Evolutionary conservation across 2,113 vertebrate species (phyloP), one percentile per base, ranked within the genome.

Genomic region (Callipepla squamata): DNA sequence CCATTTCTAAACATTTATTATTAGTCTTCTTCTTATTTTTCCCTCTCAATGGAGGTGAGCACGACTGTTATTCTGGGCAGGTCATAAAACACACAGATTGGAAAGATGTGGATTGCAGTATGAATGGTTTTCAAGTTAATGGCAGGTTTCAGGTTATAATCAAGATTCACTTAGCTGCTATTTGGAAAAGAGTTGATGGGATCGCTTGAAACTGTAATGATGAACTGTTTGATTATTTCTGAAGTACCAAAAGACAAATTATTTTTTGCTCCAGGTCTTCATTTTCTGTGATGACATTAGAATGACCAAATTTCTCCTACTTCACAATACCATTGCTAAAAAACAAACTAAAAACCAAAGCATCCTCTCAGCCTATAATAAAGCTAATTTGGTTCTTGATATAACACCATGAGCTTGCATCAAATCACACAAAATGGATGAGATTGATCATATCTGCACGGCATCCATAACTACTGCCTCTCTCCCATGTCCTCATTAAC

Each of bases 201-300:
- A 50, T 78, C 57, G 42, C 73, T 42, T 92, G 57, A 92, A 91
- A 81, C 26, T 48, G 20, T 61, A 83, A 30, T 21, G 9, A 83
- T 79, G 59, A 90, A 44, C 69, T 72, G 9, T 34, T 92, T 47
- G 38, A 78, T 67, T 90, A 75, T 88, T 94, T 79, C n/a, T 58
- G 34, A 78, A 75, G 26, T 17, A 79, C 47, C 36, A 66, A 75
- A 86, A 72, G 53, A 47, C 13, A 85, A 68, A 65, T 68, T 45
- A 51, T 30, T 28, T 91, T 87, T 80, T 80, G 16, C 51, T 73
- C 34, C 25, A 74, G 32, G 34, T 85, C 61, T 83, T 74, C 3
- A 58, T 89, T 87, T 93, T 92, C 62, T 57, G 42, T 44, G 45
- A 74, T 14, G 15, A 91, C 87, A 85, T 85, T n/a, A 57, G 34